Evolutionary conservation across 2,797 vertebrate genomes (phyloP).

Genomic region (Anguilla megastoma): DNA sequence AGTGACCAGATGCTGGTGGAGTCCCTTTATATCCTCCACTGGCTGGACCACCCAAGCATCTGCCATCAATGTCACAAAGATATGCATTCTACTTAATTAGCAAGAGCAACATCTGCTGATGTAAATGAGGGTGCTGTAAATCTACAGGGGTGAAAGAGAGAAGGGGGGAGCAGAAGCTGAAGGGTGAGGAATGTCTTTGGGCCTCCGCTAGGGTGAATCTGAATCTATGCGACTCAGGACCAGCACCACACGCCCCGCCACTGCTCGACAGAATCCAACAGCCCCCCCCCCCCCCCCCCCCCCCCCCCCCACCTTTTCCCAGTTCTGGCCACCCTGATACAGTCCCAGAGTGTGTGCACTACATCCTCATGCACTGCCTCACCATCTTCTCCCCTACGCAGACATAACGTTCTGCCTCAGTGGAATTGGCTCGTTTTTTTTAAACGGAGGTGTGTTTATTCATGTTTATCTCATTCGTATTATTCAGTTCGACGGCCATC

Average conservation of each 20-base stretch:
- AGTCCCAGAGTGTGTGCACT: neutral
- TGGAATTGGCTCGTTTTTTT: neutral
- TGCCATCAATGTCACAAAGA: neutral
- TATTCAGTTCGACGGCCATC: neutral
- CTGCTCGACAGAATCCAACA: too few relatives aligned
- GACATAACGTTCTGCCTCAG: neutral
- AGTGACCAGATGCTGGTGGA: neutral
- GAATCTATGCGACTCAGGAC: neutral
- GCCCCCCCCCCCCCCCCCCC: too few relatives aligned
- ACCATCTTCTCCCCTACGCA: neutral
- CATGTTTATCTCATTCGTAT: neutral
- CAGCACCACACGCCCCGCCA: too few relatives aligned
- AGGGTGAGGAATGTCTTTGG: neutral
- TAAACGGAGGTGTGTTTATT: neutral
- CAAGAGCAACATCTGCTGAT: constrained; percentile 25
- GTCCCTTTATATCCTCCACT: neutral
- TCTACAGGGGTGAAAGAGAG: neutral
- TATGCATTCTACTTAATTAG: constrained; percentile 17
- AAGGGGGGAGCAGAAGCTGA: neutral
- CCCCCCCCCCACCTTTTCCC: too few relatives aligned
- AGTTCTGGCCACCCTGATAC: neutral
- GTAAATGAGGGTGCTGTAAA: neutral
- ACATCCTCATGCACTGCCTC: neutral
- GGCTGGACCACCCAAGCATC: neutral
- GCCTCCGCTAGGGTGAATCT: neutral